These are phyloP conservation scores for Axis porcinus DNA, from an alignment of 2,113 vertebrate species.

Conservation along the genomic window DNA sequence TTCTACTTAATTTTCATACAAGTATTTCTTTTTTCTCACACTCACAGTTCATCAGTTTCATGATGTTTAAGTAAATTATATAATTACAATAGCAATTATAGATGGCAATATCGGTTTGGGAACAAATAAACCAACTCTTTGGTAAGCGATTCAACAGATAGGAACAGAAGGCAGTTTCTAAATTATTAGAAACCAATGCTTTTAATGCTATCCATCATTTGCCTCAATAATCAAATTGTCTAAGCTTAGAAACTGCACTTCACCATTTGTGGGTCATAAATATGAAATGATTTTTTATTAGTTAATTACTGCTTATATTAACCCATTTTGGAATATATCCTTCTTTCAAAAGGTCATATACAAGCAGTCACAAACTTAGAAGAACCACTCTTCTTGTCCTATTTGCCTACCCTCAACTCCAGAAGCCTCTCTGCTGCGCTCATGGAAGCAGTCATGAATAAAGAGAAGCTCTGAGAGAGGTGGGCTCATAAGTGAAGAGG, in stretches of 20 bases:
- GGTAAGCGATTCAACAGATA: not conserved
- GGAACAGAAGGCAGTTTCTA: not conserved
- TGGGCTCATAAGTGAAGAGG: not conserved
- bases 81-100: slow-evolving; percentile 16
- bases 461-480: not conserved
- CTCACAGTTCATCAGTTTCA: slow-evolving; percentile 1
- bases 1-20: slow-evolving; percentile 3
- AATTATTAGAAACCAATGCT: not conserved
- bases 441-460: not conserved
- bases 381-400: not conserved
- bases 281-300: not conserved
- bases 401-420: not conserved
- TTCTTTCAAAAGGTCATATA: slow-evolving; percentile 18
- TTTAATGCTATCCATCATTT: slow-evolving; percentile 18
- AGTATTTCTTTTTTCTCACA: not conserved
- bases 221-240: slow-evolving; percentile 7
- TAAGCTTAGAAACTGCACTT: slow-evolving; percentile 11
- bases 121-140: not conserved
- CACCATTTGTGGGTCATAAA: not conserved
- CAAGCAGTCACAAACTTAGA: not conserved
- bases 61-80: not conserved
- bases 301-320: slow-evolving; percentile 4
- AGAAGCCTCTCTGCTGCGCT: not conserved
- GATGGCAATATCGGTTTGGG: not conserved
- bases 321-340: not conserved